Conservation (phyloP, 2,888 invertebrate species). For the Dynastes tityus region DNA sequence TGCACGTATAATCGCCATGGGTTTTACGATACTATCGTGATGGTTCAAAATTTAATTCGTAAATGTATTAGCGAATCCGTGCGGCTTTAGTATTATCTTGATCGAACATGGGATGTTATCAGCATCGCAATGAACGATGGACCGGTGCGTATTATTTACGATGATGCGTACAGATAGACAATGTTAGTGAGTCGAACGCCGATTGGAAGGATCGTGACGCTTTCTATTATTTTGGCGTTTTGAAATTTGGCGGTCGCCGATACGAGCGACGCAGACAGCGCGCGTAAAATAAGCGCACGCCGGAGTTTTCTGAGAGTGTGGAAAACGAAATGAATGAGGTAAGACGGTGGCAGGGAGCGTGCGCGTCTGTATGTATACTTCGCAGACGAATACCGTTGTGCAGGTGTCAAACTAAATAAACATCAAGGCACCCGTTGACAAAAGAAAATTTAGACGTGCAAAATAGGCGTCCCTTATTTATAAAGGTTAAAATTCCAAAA, state of each 20-base stretch:
- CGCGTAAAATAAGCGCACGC: conserved; percentile 59
- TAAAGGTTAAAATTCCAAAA: too few species aligned
- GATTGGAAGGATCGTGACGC: neutral
- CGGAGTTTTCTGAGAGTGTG: conserved; percentile 45
- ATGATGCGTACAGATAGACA: conserved; percentile 2
- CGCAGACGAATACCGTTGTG: conserved; percentile 19
- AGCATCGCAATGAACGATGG: conserved; percentile 21
- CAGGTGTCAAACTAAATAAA: conserved; percentile 43
- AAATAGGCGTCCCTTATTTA: too few species aligned
- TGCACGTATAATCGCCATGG: conserved; percentile 19
- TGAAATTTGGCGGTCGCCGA: conserved; percentile 64
- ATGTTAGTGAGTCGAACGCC: conserved; percentile 9
- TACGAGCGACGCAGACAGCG: conserved; percentile 59
- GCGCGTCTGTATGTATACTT: conserved; percentile 33
- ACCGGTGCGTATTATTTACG: conserved; percentile 17
- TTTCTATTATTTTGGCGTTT: conserved; percentile 50
- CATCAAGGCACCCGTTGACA: neutral
- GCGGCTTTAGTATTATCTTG: conserved; percentile 13
- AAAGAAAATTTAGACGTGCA: too few species aligned
- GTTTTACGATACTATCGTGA: conserved; percentile 16
- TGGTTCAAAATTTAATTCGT: conserved; percentile 24
- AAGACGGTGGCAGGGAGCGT: conserved; percentile 52
- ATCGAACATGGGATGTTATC: conserved; percentile 30
- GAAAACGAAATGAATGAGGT: conserved; percentile 52
- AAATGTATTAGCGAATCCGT: conserved; percentile 18